Evolutionary conservation across 2,888 invertebrate genomes (phyloP), one percentile per base, ranked within the genome.

Genomic region (Parthenolecanium corni): DNA sequence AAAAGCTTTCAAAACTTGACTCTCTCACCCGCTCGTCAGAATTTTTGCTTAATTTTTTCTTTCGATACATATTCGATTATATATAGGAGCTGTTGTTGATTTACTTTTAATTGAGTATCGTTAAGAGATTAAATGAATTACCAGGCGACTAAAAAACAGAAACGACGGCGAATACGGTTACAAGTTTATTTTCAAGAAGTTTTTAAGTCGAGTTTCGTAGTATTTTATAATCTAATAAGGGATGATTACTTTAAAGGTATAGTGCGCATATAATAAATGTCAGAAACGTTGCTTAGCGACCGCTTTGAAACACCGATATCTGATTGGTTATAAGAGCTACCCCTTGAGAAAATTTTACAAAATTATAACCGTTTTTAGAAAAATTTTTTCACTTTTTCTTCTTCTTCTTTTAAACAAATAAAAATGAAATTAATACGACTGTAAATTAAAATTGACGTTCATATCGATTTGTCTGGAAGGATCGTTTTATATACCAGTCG

Each of bases 331-430:
- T 51, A 58, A 58, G 58, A 58, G 58, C 49, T 58, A 58, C 58
- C 58, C 58, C 47, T 58, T 58, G 58, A 58, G 58, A 58, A 58
- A n/a, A n/a, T n/a, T n/a, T n/a, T n/a, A n/a, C n/a, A n/a, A n/a
- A n/a, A 58, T 58, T 58, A 58, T 49, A 49, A 38, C 31, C 40
- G 47, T 20, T 49, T 58, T 58, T 58, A 49, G 4, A 6, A 9
- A 6, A 6, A 6, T 31, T 31, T 31, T 31, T 31, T 31, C 9
- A 6, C 9, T 31, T 31, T 31, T 31, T 31, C 9, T 31, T 31
- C 9, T 31, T 31, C 9, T 31, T 6, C 9, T 31, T 31, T 31
- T 9, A 6, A 9, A 58, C 49, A 58, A 58, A 58, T 47, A 58
- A 47, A 58, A 58, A 58, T 58, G 49, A 58, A 58, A 58, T 58